These are phyloP conservation scores for Trichogramma evanescens DNA, from an alignment of 2,888 invertebrate species.

Conservation along the genomic window DNA sequence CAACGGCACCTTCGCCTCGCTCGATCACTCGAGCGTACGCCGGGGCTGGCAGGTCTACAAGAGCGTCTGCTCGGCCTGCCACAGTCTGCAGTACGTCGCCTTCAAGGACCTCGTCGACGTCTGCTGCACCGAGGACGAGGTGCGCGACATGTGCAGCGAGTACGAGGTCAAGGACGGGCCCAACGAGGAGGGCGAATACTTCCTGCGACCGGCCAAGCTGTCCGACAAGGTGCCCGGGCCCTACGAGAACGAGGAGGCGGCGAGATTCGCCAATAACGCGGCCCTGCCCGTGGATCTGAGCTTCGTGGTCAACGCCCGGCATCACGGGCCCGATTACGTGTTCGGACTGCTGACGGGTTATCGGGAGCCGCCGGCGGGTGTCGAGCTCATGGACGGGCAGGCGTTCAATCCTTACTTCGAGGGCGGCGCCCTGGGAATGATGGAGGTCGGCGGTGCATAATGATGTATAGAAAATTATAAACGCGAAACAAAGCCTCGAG, in stretches of 20 bases:
- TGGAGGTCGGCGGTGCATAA: no score
- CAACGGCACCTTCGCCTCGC: conserved; percentile 62
- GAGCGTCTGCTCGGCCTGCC: conserved; percentile 95
- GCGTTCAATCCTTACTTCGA: conserved; percentile 96
- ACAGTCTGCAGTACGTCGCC: conserved; percentile 83
- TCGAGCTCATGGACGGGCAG: conserved; percentile 77
- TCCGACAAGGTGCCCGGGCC: conserved; percentile 82
- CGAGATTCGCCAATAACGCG: conserved; percentile 90
- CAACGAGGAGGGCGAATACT: conserved; percentile 81
- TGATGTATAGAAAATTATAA: no score
- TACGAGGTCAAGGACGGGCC: conserved; percentile 70
- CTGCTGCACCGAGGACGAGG: conserved; percentile 85
- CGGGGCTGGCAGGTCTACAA: conserved; percentile 94
- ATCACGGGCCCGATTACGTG: conserved; percentile 81
- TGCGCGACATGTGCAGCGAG: conserved; percentile 88
- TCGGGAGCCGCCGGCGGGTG: conserved; percentile 84
- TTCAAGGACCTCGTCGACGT: conserved; percentile 87
- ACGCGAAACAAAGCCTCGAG: not conserved
- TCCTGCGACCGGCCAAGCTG: conserved; percentile 83
- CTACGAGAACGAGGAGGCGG: conserved; percentile 92
- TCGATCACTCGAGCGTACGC: conserved; percentile 80
- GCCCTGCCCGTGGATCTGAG: conserved; percentile 92
- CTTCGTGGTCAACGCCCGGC: conserved; percentile 70
- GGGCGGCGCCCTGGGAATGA: conserved; percentile 94
- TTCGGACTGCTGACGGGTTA: conserved; percentile 92